phyloP scores from a whole-genome alignment of 2,113 vertebrate species.

The Eulemur macaco region DNA sequence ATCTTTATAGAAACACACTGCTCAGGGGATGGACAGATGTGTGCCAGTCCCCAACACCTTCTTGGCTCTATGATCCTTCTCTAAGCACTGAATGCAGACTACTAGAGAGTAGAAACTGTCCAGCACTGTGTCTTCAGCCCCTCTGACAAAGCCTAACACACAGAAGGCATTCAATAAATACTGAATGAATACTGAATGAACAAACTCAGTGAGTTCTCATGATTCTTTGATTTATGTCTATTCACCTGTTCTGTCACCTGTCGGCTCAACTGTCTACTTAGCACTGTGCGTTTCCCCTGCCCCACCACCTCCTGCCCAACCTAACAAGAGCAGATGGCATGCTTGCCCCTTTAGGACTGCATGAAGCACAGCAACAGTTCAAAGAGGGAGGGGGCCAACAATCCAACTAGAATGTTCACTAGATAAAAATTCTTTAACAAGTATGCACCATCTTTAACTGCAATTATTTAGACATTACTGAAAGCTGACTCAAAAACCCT shows the following conservation, averaged over 20 bases:
- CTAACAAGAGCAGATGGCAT: background rate
- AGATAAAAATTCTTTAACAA: background rate
- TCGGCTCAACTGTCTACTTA: background rate
- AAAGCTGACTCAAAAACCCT: background rate
- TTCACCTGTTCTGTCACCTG: background rate
- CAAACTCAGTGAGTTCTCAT: background rate
- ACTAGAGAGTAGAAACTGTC: background rate
- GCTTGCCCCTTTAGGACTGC: background rate
- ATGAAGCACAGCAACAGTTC: background rate
- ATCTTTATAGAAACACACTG: background rate
- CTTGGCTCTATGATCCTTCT: background rate
- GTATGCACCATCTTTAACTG: background rate
- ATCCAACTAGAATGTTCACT: background rate
- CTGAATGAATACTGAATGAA: background rate
- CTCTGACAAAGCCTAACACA: background rate
- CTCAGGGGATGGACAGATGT: background rate
- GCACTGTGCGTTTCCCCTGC: background rate
- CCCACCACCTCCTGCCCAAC: background rate
- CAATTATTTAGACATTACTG: background rate
- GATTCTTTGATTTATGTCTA: background rate
- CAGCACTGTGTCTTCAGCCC: background rate
- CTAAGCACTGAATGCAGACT: background rate
- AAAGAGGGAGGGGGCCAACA: background rate
- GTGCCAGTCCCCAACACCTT: background rate
- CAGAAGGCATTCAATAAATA: background rate